These are phyloP conservation scores for Agrilus cyanescens DNA, from an alignment of 2,888 invertebrate genomes.

Conservation along the genomic window DNA sequence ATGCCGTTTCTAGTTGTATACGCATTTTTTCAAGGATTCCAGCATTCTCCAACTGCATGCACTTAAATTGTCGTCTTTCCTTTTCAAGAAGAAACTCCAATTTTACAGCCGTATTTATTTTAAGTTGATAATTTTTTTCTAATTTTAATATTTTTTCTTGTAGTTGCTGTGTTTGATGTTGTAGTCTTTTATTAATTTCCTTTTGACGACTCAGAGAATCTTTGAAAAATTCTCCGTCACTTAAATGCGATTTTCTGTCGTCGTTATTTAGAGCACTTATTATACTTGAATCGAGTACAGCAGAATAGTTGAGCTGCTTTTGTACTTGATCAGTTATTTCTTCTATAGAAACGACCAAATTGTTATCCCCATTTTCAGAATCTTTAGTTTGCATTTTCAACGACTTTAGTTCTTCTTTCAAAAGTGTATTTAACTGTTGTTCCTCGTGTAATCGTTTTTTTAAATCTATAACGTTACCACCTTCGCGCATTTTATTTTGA, in stretches of 20 bases:
- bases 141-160: constrained; percentile 36
- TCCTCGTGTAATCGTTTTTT: constrained; percentile 45
- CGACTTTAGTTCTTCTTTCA: constrained; percentile 27
- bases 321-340: constrained; percentile 45
- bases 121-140: constrained; percentile 38
- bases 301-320: constrained; percentile 47
- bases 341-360: constrained; percentile 33
- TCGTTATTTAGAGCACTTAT: constrained; percentile 43
- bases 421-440: constrained; percentile 34
- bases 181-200: constrained; percentile 38
- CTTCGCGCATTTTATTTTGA: constrained; percentile 41
- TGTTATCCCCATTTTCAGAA: constrained; percentile 36
- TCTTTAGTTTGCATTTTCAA: constrained; percentile 21
- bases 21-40: constrained; percentile 54
- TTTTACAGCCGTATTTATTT: constrained; percentile 42
- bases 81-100: constrained; percentile 45
- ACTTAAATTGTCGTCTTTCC: constrained; percentile 45
- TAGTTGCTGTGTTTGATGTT: constrained; percentile 40
- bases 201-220: constrained; percentile 37
- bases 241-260: constrained; percentile 15
- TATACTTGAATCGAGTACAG: constrained; percentile 46
- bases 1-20: constrained; percentile 49
- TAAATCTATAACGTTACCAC: constrained; percentile 46
- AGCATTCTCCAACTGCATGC: constrained; percentile 50
- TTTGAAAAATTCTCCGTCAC: constrained; percentile 27